A percentile compares a stretch with the other conserved stretches of the same genome.
Conservation (phyloP, 2,113 vertebrate genomes). For the Pluvianellus socialis region DNA sequence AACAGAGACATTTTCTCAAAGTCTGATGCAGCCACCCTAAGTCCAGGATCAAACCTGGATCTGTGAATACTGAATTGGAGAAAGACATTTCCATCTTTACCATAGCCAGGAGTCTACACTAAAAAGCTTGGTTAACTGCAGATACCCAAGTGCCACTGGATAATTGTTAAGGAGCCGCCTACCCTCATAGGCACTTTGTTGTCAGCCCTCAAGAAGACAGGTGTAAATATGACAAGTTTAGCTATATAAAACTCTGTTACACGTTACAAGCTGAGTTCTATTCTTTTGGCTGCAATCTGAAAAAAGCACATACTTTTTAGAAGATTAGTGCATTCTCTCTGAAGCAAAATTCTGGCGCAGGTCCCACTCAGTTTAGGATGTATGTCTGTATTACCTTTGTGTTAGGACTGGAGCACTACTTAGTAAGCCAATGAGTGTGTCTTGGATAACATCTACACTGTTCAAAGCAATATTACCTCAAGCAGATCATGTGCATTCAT, state of each 20-base stretch:
- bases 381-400: background rate
- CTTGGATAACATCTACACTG: background rate
- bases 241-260: background rate
- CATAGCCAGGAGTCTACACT: background rate
- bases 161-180: background rate
- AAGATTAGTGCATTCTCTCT: background rate
- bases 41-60: background rate
- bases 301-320: background rate
- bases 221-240: background rate
- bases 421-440: background rate
- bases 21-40: background rate
- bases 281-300: background rate
- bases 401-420: background rate
- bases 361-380: background rate
- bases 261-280: background rate
- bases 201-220: no score
- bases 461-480: background rate
- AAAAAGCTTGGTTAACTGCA: accelerated
- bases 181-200: background rate
- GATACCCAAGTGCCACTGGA: no score
- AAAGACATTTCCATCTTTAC: background rate
- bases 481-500: background rate
- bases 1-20: background rate
- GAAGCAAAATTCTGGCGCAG: background rate
- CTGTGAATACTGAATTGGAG: background rate